Percentiles rank a stretch among this genome's conserved stretches.
phyloP scores from a whole-genome alignment of 2,888 invertebrate species.

The Brachyptera putata region DNA sequence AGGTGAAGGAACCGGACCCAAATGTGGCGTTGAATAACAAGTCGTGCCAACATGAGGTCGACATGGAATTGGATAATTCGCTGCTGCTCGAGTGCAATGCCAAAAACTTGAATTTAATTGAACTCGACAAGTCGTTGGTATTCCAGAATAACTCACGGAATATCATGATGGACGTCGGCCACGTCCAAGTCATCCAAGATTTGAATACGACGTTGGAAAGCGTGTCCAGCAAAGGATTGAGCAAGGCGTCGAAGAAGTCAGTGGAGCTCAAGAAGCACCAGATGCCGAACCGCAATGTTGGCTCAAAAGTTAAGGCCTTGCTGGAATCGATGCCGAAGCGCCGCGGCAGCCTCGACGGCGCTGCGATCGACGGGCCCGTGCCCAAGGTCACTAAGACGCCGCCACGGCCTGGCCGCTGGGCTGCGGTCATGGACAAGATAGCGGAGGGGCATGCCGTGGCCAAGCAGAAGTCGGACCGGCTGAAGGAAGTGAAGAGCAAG shows the following conservation, averaged over 20 bases:
- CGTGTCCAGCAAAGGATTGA: too few relatives aligned
- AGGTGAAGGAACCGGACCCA: constrained; percentile 22
- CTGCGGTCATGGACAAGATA: constrained; percentile 79
- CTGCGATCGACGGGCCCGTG: neutral
- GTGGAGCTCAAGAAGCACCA: constrained; percentile 61
- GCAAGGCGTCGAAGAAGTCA: constrained; percentile 37
- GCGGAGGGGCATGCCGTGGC: constrained; percentile 66
- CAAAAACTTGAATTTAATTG: constrained; percentile 3
- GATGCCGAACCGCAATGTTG: constrained; percentile 72
- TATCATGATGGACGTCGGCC: neutral
- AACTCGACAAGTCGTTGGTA: neutral
- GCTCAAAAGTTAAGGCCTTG: constrained; percentile 72
- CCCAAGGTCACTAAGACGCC: constrained; percentile 44
- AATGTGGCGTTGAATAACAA: neutral
- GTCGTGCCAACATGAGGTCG: constrained; percentile 1
- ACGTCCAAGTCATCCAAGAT: too few relatives aligned
- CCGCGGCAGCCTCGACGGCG: constrained; percentile 46
- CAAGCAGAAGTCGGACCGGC: constrained; percentile 61
- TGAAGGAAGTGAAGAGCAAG: constrained; percentile 85
- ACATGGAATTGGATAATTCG: constrained; percentile 4
- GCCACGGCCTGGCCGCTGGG: constrained; percentile 67
- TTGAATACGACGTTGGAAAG: too few relatives aligned
- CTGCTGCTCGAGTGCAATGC: too few relatives aligned
- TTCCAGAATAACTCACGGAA: neutral
- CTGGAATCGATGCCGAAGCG: constrained; percentile 45